Conservation (phyloP, 2,113 vertebrate species). For the Leptocoma aspasia region DNA sequence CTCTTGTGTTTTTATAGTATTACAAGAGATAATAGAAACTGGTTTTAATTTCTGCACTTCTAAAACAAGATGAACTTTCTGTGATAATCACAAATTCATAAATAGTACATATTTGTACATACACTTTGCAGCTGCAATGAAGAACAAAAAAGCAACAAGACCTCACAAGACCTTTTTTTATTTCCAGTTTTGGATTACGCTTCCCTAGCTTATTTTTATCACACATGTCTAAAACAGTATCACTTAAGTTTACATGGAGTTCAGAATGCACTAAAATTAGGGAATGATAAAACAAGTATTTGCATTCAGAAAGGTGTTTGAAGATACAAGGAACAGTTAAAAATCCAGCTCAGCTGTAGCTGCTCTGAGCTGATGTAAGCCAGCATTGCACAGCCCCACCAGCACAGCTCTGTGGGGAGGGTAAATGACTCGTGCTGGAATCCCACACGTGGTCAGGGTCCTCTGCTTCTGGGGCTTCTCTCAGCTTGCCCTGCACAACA, state of each 20-base stretch:
- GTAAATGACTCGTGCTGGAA: background rate
- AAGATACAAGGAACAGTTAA: background rate
- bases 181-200: background rate
- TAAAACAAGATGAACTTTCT: background rate
- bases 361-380: background rate
- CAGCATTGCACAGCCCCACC: accelerated
- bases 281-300: background rate
- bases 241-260: background rate
- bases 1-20: background rate
- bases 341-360: background rate
- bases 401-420: background rate
- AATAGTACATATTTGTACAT: background rate
- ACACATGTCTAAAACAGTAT: background rate
- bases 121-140: background rate
- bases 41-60: background rate
- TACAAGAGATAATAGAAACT: background rate
- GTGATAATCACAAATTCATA: background rate
- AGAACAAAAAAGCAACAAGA: background rate
- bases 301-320: background rate
- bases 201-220: background rate
- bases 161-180: background rate
- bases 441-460: background rate
- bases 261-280: background rate
- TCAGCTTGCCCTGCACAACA: background rate
- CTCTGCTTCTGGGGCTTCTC: background rate